Base-by-base conservation (phyloP, 2,797 vertebrate species). In the Carcharodon carcharias region DNA sequence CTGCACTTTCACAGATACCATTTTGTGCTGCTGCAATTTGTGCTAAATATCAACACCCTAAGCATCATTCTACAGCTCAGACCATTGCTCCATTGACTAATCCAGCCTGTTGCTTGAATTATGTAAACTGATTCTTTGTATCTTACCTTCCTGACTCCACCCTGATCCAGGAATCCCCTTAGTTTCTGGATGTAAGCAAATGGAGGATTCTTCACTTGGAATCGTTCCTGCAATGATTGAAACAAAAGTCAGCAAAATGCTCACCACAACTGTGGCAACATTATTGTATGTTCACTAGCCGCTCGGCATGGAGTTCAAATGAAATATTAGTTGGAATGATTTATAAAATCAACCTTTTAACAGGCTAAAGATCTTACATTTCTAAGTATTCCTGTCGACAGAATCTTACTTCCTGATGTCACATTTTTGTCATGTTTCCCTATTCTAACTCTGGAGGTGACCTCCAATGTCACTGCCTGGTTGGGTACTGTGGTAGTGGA, bases 141-240 rank as follows among this genome's bases (percentile, higher is more conserved):
- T 91, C 96, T 97, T 97, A 99, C 99, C 98, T 99, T 99, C 96
- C 98, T 98, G 96, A 99, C 98, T 0, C 98, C 98, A 0, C 99
- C 99, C 0, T 98, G 98, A 96, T 99, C 99, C 97, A 99, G 96
- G 96, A 97, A 98, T 97, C 98, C 98, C 97, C 97, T 99, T 97
- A 99, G 98, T 97, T 99, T 99, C 97, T 99, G 98, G 97, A 99
- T 97, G 97, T 99, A 99, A 35, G 98, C 98, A 0, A 98, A 98
- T 0, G 99, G 99, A 0, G 99, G 99, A 97, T 99, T 99, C 97
- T 99, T 99, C 97, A 99, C 99, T 97, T 99, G 98, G 97, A 99
- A 99, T 31, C 99, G 98, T 96, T 99, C 99, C 99, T 99, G 96
- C 26, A 0, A 96, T 95, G 96, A 95, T 16, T 26, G 16, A 88